These are phyloP conservation scores for Pollenia angustigena DNA, from an alignment of 2,888 invertebrate species.

Conservation along the genomic window DNA sequence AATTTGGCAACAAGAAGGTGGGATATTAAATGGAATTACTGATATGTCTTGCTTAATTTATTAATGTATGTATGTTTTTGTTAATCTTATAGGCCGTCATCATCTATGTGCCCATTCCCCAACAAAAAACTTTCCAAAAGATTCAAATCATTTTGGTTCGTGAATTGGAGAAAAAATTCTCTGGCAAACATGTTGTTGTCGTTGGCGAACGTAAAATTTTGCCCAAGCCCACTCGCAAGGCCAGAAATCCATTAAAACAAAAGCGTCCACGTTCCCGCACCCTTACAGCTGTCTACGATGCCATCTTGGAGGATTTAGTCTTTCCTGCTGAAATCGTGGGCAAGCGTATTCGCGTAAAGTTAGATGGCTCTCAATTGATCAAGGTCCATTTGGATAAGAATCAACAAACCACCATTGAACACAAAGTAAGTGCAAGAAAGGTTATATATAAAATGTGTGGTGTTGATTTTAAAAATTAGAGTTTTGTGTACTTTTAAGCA, in stretches of 20 bases:
- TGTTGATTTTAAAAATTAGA: too few relatives aligned
- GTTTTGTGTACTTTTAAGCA: too few relatives aligned
- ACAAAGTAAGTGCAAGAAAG: slow-evolving; percentile 89
- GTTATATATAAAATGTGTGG: background rate
- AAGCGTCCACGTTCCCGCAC: slow-evolving; percentile 93
- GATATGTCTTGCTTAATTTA: background rate
- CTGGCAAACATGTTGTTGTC: slow-evolving; percentile 99
- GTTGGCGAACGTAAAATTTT: slow-evolving; percentile 98
- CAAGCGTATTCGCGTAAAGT: slow-evolving; percentile 97
- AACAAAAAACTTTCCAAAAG: slow-evolving; percentile 98
- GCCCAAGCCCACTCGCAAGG: slow-evolving; percentile 98
- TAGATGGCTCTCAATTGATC: slow-evolving; percentile 97
- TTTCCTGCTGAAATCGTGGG: slow-evolving; percentile 99
- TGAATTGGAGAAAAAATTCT: slow-evolving; percentile 99
- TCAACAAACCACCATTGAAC: slow-evolving; percentile 99
- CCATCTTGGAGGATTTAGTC: slow-evolving; percentile 98
- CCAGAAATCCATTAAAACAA: slow-evolving; percentile 91
- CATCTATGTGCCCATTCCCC: slow-evolving; percentile 99
- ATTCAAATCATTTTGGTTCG: slow-evolving; percentile 98
- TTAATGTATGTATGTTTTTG: background rate
- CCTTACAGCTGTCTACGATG: slow-evolving; percentile 98
- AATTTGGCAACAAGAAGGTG: slow-evolving; percentile 93
- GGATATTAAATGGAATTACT: slow-evolving; percentile 53
- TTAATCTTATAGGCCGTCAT: slow-evolving; percentile 92
- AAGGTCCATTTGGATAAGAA: slow-evolving; percentile 99